phyloP scores from a whole-genome alignment of 2,113 vertebrate species.

The Neolamprologus ventralis region DNA sequence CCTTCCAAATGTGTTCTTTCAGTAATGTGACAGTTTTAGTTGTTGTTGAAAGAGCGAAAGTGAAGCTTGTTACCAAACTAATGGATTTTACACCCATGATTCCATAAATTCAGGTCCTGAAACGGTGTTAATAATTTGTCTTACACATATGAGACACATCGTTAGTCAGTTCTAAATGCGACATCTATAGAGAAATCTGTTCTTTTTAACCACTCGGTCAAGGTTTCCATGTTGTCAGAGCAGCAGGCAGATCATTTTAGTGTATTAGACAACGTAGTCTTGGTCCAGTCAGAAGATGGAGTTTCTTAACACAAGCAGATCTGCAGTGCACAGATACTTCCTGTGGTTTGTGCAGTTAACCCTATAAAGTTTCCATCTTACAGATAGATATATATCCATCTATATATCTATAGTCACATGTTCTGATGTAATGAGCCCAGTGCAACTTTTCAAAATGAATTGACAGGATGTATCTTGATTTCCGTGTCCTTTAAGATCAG shows the following conservation, averaged over 20 bases:
- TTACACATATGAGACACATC: not conserved
- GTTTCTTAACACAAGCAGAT: not conserved
- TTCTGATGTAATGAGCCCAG: not conserved
- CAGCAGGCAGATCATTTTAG: not conserved
- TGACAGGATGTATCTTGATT: not conserved
- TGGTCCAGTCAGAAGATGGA: not conserved
- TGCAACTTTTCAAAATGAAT: not conserved
- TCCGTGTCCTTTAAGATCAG: not conserved
- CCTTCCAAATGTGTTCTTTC: not conserved
- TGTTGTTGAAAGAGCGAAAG: not conserved
- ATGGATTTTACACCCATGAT: not conserved
- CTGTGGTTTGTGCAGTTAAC: conserved; percentile 5
- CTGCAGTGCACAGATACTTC: not conserved
- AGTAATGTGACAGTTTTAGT: not conserved
- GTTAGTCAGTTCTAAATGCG: not conserved
- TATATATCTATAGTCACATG: not conserved
- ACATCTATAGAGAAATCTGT: not conserved
- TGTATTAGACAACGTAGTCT: not conserved
- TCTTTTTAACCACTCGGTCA: not conserved
- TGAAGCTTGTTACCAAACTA: not conserved
- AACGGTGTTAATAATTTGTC: not conserved
- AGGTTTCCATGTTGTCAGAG: not conserved
- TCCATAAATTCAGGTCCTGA: not conserved
- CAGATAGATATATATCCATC: not conserved
- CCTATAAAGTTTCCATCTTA: conserved; percentile 1